Conservation (phyloP, 2,113 vertebrate genomes). For the Periophthalmodon schlosseri region DNA sequence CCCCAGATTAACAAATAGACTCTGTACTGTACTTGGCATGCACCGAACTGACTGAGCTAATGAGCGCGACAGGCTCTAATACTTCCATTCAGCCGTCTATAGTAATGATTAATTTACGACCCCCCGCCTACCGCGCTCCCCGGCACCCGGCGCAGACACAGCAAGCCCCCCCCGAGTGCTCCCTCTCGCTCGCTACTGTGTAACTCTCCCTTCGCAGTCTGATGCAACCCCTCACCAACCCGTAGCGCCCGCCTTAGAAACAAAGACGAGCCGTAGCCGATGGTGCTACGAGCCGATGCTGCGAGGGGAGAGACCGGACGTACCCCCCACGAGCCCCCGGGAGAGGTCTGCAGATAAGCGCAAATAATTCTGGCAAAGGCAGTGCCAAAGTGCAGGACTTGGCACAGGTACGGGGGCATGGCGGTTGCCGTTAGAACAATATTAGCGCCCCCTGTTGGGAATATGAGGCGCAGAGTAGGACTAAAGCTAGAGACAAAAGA, state of each 20-base stretch:
- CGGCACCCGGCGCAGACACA: conserved; percentile 37
- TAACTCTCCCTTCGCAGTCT: conserved; percentile 57
- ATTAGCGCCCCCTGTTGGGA: conserved; percentile 66
- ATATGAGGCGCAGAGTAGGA: conserved; percentile 33
- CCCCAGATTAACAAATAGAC: conserved; percentile 43
- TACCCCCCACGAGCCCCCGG: conserved; percentile 47
- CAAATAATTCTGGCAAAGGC: conserved; percentile 67
- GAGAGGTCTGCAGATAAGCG: conserved; percentile 64
- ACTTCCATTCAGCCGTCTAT: conserved; percentile 67
- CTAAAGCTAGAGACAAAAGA: conserved; percentile 67
- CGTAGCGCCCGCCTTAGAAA: conserved; percentile 68
- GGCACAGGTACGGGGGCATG: conserved; percentile 36
- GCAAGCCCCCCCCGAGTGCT: conserved; percentile 31
- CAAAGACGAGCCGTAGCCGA: conserved; percentile 62
- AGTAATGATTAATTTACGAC: conserved; percentile 72
- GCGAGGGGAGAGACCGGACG: conserved; percentile 39
- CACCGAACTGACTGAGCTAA: conserved; percentile 62
- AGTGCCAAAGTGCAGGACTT: conserved; percentile 39
- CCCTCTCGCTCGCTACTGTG: conserved; percentile 27
- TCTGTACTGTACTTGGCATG: conserved; percentile 44
- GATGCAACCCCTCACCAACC: conserved; percentile 76
- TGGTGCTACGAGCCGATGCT: conserved; percentile 23
- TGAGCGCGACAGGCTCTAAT: conserved; percentile 66
- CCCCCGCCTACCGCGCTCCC: conserved; percentile 50
- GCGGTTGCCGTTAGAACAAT: conserved; percentile 19